phyloP scores from a whole-genome alignment of 1,140 invertebrate species.

The Linepithema humile region DNA sequence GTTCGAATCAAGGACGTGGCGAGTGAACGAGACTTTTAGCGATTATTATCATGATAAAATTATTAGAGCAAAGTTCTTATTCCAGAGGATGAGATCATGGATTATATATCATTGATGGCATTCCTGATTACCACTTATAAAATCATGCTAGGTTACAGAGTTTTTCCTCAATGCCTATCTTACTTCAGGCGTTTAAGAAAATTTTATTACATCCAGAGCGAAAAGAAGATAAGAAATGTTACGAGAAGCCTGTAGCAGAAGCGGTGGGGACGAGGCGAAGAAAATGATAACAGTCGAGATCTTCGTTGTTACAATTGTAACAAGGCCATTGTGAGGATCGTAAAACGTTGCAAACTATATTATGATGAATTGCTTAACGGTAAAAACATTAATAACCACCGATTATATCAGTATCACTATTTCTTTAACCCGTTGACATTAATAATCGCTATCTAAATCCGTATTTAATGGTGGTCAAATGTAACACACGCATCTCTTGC shows the following conservation, averaged over 20 bases:
- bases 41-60: not conserved
- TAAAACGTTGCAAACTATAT: too few species aligned
- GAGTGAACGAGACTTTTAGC: not conserved
- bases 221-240: too few species aligned
- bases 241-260: too few species aligned
- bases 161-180: too few species aligned
- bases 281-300: too few species aligned
- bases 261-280: too few species aligned
- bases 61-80: not conserved
- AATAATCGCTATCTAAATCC: constrained; percentile 4
- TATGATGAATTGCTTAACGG: not conserved
- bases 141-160: too few species aligned
- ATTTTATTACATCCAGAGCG: too few species aligned
- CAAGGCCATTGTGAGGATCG: too few species aligned
- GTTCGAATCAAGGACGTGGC: not conserved
- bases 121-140: not conserved
- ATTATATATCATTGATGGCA: not conserved
- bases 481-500: not conserved
- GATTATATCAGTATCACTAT: not conserved
- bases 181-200: too few species aligned
- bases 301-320: too few species aligned
- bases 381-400: not conserved
- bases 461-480: not conserved
- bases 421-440: not conserved
- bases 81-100: not conserved